A percentile compares a stretch with the other conserved stretches of the same genome.
Evolutionary conservation across 2,797 vertebrate genomes (phyloP).

Genomic region (Phylloscopus collybita): DNA sequence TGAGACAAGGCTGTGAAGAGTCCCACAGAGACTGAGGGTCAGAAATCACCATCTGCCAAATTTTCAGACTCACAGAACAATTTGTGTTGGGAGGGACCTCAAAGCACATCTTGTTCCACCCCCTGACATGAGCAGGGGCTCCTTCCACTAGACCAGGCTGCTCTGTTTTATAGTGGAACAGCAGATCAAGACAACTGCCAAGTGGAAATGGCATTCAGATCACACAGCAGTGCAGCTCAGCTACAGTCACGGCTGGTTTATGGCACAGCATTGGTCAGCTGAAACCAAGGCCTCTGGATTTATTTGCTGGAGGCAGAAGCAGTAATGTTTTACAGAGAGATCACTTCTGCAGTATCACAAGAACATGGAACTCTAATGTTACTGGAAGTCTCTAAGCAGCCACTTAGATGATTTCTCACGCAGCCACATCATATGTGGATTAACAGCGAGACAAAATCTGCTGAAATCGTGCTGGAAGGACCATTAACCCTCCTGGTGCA

Average conservation of each 20-base stretch:
- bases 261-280: not conserved
- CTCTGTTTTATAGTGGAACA: not conserved
- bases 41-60: not conserved
- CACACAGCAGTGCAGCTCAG: not conserved
- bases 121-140: not conserved
- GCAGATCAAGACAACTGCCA: not conserved
- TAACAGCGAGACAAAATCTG: not conserved
- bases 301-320: not conserved
- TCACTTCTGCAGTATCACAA: not conserved
- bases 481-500: not conserved
- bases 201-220: not conserved
- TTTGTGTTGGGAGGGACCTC: not conserved
- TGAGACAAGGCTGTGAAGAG: not conserved
- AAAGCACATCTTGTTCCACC: not conserved
- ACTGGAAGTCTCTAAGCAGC: not conserved
- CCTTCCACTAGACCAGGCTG: not conserved
- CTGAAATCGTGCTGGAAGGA: not conserved
- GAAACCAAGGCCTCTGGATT: not conserved
- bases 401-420: not conserved
- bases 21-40: not conserved
- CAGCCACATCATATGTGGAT: not conserved
- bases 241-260: not conserved
- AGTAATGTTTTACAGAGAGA: not conserved
- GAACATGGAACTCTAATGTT: fast-evolving
- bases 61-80: not conserved